Conservation (phyloP, 2,888 invertebrate species). For the Hipparchia semele region DNA sequence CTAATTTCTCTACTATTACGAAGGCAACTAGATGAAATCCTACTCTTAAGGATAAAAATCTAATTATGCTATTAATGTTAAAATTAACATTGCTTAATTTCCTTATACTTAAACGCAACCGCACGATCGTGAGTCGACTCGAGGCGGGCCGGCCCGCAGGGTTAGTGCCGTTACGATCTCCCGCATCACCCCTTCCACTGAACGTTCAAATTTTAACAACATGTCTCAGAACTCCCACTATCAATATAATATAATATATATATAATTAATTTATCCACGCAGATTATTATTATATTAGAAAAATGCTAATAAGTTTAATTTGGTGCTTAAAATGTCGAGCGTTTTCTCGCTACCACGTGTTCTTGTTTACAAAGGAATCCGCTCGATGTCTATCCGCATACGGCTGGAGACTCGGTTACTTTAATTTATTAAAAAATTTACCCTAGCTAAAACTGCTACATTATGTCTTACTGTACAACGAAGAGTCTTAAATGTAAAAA, state of each 20-base stretch:
- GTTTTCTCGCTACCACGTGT: constrained; percentile 56
- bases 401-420: constrained; percentile 68
- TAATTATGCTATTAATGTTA: constrained; percentile 80
- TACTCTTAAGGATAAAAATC: constrained; percentile 82
- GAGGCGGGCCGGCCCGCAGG: constrained; percentile 45
- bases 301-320: constrained; percentile 62
- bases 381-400: constrained; percentile 62
- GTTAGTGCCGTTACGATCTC: constrained; percentile 70
- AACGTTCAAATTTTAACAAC: constrained; percentile 31
- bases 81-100: constrained; percentile 82
- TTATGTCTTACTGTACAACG: constrained; percentile 79
- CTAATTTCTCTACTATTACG: constrained; percentile 79
- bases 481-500: constrained; percentile 70
- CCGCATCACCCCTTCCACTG: constrained; percentile 18
- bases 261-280: constrained; percentile 34
- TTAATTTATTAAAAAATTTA: constrained; percentile 79
- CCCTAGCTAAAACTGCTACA: constrained; percentile 81
- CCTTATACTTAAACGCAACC: constrained; percentile 59
- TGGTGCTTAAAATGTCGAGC: constrained; percentile 73
- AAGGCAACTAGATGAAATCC: constrained; percentile 83
- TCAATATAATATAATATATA: constrained; percentile 18
- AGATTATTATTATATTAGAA: constrained; percentile 53
- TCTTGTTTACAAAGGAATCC: constrained; percentile 63
- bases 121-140: constrained; percentile 45
- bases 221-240: constrained; percentile 29